Conservation (phyloP, 1,140 invertebrate species). For the Halesus radiatus region DNA sequence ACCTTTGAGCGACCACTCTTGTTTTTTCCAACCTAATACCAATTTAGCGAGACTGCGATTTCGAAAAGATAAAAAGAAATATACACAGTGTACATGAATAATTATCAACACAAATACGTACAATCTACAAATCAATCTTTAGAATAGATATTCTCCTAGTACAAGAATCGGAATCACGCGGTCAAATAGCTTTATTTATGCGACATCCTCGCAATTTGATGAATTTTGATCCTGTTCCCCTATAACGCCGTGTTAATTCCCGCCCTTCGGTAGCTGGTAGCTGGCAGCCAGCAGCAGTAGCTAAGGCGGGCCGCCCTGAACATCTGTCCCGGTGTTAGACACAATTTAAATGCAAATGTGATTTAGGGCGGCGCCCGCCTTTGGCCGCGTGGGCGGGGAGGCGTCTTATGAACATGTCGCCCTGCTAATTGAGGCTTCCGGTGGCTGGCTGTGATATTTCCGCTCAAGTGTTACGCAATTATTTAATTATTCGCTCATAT, state of each 20-base stretch:
- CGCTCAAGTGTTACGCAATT: constrained; percentile 10
- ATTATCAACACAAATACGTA: too few species aligned
- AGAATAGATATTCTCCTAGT: too few species aligned
- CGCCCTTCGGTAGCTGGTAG: not conserved
- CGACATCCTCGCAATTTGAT: constrained; percentile 13
- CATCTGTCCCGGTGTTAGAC: constrained; percentile 54
- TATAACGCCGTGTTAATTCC: constrained; percentile 20
- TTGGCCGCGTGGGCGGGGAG: constrained; percentile 33
- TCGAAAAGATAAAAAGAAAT: too few species aligned
- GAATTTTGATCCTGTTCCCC: constrained; percentile 25
- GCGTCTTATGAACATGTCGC: constrained; percentile 42
- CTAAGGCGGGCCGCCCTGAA: constrained; percentile 34
- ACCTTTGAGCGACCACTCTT: too few species aligned
- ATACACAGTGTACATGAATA: too few species aligned
- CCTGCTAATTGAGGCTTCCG: constrained; percentile 32
- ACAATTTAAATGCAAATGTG: constrained; percentile 58
- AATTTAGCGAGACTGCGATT: too few species aligned
- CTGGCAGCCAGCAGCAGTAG: not conserved
- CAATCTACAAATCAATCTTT: too few species aligned
- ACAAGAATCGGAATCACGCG: too few species aligned
- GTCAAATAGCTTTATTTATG: not conserved
- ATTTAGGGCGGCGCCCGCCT: constrained; percentile 50
- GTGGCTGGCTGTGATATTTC: constrained; percentile 23
- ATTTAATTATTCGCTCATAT: not conserved
- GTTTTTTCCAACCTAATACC: too few species aligned